These are phyloP conservation scores for Probaryconus sp. DNA, from an alignment of 1,140 invertebrate species.

Conservation along the genomic window DNA sequence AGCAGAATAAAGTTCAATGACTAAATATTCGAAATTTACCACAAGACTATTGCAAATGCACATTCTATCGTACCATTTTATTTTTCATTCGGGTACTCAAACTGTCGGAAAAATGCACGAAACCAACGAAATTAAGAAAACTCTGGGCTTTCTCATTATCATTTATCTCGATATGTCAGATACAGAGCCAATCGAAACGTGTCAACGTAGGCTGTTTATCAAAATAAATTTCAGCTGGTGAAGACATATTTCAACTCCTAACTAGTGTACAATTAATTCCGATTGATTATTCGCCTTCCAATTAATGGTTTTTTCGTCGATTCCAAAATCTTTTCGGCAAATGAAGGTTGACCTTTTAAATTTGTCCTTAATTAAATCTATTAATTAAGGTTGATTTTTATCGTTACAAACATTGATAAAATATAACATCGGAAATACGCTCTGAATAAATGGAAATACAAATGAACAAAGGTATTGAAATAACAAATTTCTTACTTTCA, in stretches of 20 bases:
- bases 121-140: constrained; percentile 57
- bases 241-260: constrained; percentile 24
- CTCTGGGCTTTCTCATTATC: constrained; percentile 54
- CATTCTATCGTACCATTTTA: constrained; percentile 35
- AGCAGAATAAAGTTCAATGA: no score
- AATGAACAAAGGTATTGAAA: no score
- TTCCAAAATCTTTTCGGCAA: background rate
- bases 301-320: background rate
- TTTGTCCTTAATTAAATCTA: no score
- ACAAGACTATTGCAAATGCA: constrained; percentile 27
- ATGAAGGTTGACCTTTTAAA: no score
- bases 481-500: no score
- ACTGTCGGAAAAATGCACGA: constrained; percentile 57
- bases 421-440: no score
- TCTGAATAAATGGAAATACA: no score
- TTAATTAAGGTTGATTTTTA: no score
- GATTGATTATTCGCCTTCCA: constrained; percentile 1
- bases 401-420: no score
- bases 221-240: constrained; percentile 15
- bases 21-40: constrained; percentile 37
- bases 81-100: constrained; percentile 43
- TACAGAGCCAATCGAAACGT: constrained; percentile 49
- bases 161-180: constrained; percentile 62
- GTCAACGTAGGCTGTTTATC: constrained; percentile 50
- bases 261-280: constrained; percentile 2